phyloP scores from a whole-genome alignment of 2,797 vertebrate genomes.

The Galagoides demidoff region DNA sequence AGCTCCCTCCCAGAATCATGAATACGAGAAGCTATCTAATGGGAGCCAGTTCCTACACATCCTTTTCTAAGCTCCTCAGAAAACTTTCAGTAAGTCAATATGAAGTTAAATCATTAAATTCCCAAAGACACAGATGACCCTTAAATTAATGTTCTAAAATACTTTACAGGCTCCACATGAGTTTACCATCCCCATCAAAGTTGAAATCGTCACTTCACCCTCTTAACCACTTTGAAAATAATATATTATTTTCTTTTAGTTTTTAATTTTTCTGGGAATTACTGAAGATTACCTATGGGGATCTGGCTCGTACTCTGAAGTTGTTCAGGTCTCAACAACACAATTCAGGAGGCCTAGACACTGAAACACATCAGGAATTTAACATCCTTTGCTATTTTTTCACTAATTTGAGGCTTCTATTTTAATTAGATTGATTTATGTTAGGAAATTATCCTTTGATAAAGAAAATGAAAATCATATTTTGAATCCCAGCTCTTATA shows the following conservation, averaged over 20 bases:
- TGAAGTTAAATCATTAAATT: neutral
- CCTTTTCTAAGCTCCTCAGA: neutral
- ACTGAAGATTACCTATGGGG: neutral
- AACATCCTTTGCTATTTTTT: neutral
- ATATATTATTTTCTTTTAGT: neutral
- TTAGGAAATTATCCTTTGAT: neutral
- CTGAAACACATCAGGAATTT: neutral
- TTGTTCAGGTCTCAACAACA: neutral
- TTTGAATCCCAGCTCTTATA: neutral
- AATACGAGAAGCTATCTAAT: neutral
- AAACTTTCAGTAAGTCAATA: neutral
- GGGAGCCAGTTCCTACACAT: neutral
- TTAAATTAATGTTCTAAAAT: conserved; percentile 33
- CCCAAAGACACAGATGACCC: neutral
- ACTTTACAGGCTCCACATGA: neutral
- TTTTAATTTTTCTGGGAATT: neutral
- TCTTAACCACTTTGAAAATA: neutral
- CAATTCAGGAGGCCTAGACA: neutral
- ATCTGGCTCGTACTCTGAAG: neutral
- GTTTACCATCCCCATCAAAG: neutral
- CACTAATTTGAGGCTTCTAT: neutral
- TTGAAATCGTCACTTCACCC: neutral
- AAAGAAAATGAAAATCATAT: conserved; percentile 34
- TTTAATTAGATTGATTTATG: neutral
- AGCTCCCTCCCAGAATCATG: neutral